These are phyloP conservation scores for Cydia splendana DNA, from an alignment of 1,140 invertebrate genomes.

Conservation along the genomic window DNA sequence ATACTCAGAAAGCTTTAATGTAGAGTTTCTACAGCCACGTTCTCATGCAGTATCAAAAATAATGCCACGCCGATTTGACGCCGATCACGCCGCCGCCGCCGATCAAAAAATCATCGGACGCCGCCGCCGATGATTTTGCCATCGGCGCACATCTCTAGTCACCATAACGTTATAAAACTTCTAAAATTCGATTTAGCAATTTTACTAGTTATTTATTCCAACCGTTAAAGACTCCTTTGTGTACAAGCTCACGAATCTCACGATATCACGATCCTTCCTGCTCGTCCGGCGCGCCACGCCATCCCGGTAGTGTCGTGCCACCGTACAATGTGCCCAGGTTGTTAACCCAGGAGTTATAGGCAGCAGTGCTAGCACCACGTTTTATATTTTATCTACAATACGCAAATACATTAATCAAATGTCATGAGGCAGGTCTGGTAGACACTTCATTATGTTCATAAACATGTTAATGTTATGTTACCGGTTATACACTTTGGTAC, in stretches of 20 bases:
- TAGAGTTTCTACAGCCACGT: too few species aligned
- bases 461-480: neutral
- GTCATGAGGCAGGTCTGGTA: neutral
- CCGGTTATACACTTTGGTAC: too few species aligned
- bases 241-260: slow-evolving; percentile 40
- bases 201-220: slow-evolving; percentile 31
- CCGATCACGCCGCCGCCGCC: too few species aligned
- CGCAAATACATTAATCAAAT: neutral
- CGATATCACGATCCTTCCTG: slow-evolving; percentile 39
- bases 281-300: neutral
- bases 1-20: too few species aligned
- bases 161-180: neutral
- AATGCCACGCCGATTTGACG: too few species aligned
- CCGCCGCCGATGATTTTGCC: too few species aligned
- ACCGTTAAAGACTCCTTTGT: slow-evolving; percentile 15
- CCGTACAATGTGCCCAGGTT: slow-evolving; percentile 36
- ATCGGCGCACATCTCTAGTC: too few species aligned
- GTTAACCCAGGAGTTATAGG: slow-evolving; percentile 38
- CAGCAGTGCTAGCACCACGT: neutral
- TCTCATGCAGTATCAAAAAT: too few species aligned
- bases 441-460: neutral
- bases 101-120: too few species aligned
- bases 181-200: neutral
- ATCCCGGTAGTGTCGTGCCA: slow-evolving; percentile 9
- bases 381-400: slow-evolving; percentile 15